phyloP scores from a whole-genome alignment of 2,113 vertebrate genomes.

The Neomonachus schauinslandi region DNA sequence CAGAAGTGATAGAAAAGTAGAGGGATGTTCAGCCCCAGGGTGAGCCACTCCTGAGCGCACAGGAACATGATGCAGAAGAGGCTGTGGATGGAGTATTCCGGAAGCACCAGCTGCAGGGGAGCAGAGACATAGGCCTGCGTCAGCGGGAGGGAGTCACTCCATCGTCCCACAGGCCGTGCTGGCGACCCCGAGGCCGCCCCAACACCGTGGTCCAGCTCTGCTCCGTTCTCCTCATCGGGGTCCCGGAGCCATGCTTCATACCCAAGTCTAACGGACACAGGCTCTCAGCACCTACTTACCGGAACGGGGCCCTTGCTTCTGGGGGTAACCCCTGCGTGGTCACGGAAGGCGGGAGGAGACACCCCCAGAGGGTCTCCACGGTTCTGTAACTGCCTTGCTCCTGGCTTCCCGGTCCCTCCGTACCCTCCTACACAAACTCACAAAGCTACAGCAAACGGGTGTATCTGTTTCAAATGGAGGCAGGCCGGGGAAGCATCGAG shows the following conservation, averaged over 20 bases:
- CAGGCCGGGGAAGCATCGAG: background rate
- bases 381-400: background rate
- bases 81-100: constrained; percentile 97
- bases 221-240: background rate
- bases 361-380: background rate
- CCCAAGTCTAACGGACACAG: background rate
- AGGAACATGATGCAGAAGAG: constrained; percentile 99
- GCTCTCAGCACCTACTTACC: background rate
- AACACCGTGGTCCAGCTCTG: background rate
- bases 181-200: background rate
- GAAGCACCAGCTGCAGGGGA: constrained; percentile 93
- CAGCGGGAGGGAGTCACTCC: background rate
- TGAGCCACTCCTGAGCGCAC: constrained; percentile 98
- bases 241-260: background rate
- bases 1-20: constrained; percentile 98
- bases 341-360: too few species aligned
- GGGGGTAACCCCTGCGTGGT: background rate
- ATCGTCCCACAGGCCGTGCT: background rate
- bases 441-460: background rate
- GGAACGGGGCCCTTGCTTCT: background rate
- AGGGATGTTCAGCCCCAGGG: constrained; percentile 95
- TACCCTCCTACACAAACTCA: background rate
- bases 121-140: background rate
- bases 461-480: background rate
- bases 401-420: background rate